Base-by-base conservation (phyloP, 2,113 vertebrate genomes). In the Pardalotus punctatus region DNA sequence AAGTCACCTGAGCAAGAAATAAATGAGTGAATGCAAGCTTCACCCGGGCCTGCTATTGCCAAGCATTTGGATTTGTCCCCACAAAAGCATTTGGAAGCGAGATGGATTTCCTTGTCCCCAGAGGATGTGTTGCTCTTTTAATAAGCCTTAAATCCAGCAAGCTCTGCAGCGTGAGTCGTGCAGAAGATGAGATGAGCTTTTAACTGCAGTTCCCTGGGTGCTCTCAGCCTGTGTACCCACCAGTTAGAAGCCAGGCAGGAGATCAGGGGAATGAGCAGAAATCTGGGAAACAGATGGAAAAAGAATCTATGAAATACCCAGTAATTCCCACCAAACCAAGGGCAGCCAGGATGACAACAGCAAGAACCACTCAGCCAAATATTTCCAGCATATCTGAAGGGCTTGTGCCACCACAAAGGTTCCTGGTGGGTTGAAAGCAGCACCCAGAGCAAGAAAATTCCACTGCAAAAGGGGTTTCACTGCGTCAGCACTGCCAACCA, bases 261-360 rank as follows among this genome's bases (percentile, higher is more conserved):
- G 78, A 70, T 60, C 31, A 81, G 69, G 58, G 73, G 80, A 89
- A 79, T n/a, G 62, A 93, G 76, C 62, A 89, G 67, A 76, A 92
- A 88, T 77, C 92, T 35, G 31, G 14, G 66, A 38, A 91, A 81
- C 81, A 96, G 81, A 91, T 84, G 93, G 90, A 95, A 93, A 87
- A 69, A 70, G 48, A 60, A 67, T 61, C 90, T 9, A 20, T 29
- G 82, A 87, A 92, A 77, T 35, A 62, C 31, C 28, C 81, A 50
- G 38, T 76, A 87, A 87, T 82, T 81, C 86, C 69, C 86, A 92
- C 51, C 72, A 77, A 94, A 43, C 50, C 79, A n/a, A 91, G 58
- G 73, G 81, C 70, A 65, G 82, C 73, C 92, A 94, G 89, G 64
- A 56, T 0, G 4, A n/a, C 65, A 47, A 19, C 29, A 5, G 57